Conservation (phyloP, 2,113 vertebrate species). For the Brachyistius frenatus region DNA sequence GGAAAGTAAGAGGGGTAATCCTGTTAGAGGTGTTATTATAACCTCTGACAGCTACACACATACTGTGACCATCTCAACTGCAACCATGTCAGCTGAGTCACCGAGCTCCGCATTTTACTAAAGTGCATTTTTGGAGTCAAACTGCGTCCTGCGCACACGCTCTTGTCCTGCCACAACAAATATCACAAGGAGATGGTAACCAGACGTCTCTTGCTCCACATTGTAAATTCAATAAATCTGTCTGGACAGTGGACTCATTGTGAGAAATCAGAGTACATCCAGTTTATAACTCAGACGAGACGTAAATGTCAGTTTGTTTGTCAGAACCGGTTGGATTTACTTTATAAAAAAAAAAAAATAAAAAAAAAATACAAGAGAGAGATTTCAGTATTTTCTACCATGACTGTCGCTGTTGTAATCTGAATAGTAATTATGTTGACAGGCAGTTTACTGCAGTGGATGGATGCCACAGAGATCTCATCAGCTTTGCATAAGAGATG, state of each 20-base stretch:
- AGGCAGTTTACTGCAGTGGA: conserved; percentile 44
- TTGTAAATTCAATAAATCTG: not conserved
- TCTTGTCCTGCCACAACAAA: conserved; percentile 26
- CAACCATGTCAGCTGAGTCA: conserved; percentile 39
- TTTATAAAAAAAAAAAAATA: not conserved
- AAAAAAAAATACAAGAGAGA: not conserved
- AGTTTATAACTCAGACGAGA: too few species aligned
- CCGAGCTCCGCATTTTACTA: conserved; percentile 20
- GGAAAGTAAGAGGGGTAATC: conserved; percentile 50
- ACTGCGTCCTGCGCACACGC: not conserved
- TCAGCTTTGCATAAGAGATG: conserved; percentile 48
- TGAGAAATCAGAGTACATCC: not conserved
- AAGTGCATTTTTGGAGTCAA: conserved; percentile 10
- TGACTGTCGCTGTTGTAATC: conserved; percentile 22
- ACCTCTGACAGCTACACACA: conserved; percentile 52
- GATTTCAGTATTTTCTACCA: conserved; percentile 5
- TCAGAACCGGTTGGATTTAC: not conserved
- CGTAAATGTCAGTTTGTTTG: not conserved
- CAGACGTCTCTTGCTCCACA: conserved; percentile 12
- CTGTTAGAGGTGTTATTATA: conserved; percentile 63
- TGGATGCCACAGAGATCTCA: conserved; percentile 48
- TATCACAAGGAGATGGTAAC: conserved; percentile 19
- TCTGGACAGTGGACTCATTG: not conserved
- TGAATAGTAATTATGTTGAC: conserved; percentile 53
- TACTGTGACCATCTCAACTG: conserved; percentile 53